Base-by-base conservation (phyloP, 2,113 vertebrate genomes). In the Pelodiscus sinensis region DNA sequence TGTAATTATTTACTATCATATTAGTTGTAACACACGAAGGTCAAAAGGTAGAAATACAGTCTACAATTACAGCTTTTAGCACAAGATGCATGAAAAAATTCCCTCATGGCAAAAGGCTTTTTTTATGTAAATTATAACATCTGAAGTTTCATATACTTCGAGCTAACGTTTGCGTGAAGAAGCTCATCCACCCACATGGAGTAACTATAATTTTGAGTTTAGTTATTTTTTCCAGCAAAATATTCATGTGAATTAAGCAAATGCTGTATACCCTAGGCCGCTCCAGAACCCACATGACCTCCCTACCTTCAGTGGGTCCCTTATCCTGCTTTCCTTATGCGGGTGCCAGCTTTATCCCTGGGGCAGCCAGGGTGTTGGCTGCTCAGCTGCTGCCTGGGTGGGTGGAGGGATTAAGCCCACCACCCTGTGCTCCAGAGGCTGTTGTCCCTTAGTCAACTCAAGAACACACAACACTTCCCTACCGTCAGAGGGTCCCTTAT, bases 141-240 rank as follows among this genome's bases (percentile, higher is more conserved):
- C 22, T 25, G 35, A 38, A 68, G 8, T n/a, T 71, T 71, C n/a
- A 35, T 71, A 21, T 21, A 71, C 21, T 77, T 15, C 35, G 22
- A 77, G 35, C 12, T 50, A 77, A 50, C 38, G 15, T 12, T 25
- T 77, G 38, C 50, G 44, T 27, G 65, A 71, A 71, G n/a, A 19
- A 35, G 65, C 12, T 77, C 24, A 2, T 50, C 13, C 13, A 75
- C 73, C 71, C 24, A 77, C 38, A 77, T 50, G 38, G 22, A 25
- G 4, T 71, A 19, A 10, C 65, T 77, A 6, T 77, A 77, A 25
- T 12, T 50, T 1, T 1, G 51, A 4, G 8, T 38, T 58, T 85
- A 89, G 68, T 86, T 94, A 60, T 94, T 94, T 86, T 57, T 57
- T 9, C 90, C 86, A 91, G 77, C 79, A 27, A 84, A 51, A 35